phyloP scores from a whole-genome alignment of 2,888 invertebrate species.

The Alloplasta piceator region DNA sequence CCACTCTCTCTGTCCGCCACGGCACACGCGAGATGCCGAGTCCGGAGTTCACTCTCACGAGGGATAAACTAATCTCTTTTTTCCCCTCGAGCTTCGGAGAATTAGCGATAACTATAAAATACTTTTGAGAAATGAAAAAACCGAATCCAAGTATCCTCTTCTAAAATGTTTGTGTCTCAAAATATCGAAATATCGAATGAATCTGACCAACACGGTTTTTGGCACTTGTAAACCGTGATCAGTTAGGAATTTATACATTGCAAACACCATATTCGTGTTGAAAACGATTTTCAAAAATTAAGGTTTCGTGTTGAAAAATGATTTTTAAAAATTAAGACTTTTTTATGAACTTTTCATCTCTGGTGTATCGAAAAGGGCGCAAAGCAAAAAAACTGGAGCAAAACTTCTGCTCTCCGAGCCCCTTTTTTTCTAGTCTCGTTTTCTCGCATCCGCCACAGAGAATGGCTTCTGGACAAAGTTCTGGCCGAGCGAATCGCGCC shows the following conservation, averaged over 20 bases:
- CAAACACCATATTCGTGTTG: no score
- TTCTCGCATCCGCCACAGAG: constrained; percentile 41
- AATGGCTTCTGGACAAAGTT: constrained; percentile 54
- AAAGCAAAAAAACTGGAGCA: constrained; percentile 13
- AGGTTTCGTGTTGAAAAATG: no score
- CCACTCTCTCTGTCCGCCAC: not conserved
- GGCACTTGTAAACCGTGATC: no score
- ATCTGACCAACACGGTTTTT: no score
- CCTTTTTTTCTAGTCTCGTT: constrained; percentile 45
- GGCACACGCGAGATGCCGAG: constrained; percentile 10
- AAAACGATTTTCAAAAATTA: no score
- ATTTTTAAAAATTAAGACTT: no score
- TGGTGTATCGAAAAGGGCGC: constrained; percentile 25
- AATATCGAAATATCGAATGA: no score
- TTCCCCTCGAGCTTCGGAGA: not conserved
- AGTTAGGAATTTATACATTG: no score
- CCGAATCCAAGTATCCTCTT: not conserved
- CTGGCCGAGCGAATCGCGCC: constrained; percentile 54
- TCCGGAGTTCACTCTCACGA: not conserved
- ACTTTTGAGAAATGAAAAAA: not conserved
- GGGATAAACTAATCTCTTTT: not conserved
- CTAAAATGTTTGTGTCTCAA: not conserved
- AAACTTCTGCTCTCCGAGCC: constrained; percentile 41
- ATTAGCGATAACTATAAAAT: not conserved
- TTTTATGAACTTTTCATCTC: not conserved